Evolutionary conservation across 2,113 vertebrate genomes (phyloP), one percentile per base, ranked within the genome.

Genomic region (Todiramphus chloris): DNA sequence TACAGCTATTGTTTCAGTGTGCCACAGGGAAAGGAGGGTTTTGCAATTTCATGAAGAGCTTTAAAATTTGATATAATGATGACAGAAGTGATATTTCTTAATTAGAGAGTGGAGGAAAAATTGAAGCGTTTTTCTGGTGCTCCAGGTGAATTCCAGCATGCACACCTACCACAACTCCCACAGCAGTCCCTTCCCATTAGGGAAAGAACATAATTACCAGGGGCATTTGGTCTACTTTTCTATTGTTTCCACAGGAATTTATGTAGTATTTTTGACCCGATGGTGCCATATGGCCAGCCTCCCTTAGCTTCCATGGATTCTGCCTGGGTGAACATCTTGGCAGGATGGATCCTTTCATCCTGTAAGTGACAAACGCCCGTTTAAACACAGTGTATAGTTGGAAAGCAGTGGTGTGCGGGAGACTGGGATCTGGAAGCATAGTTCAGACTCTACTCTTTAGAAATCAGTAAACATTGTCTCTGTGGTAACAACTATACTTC

Each of bases 291-390:
- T 76, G 78, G 86, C 77, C 64, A 58, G 20, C 17, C 31, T 92
- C 50, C 50, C 63, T 87, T 66, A 62, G 41, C 77, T 89, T 66
- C n/a, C 41, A 35, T 72, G n/a, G 62, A 91, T 94, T 94, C 81
- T 94, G 81, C 81, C 72, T 91, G 70, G n/a, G 16, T 94, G 77
- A 94, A 58, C 70, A 70, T 82, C 63, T 89, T 94, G 67, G 50
- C 62, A 83, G 81, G 74, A 83, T 33, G 56, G 50, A 78, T 55
- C 53, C 48, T 83, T 94, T 87, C 67, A 89, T 66, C 62, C 83
- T 63, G 1, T 51, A 69, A 84, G 70, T 87, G 63, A 70, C 53
- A 67, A 89, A 87, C 0, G 4, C 11, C 73, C n/a, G 43, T 81
- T 89, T 87, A 84, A 91, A 68, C 33, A 87, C 28, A 66, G 15